Conservation (phyloP, 2,113 vertebrate species). For the Eptesicus fuscus region DNA sequence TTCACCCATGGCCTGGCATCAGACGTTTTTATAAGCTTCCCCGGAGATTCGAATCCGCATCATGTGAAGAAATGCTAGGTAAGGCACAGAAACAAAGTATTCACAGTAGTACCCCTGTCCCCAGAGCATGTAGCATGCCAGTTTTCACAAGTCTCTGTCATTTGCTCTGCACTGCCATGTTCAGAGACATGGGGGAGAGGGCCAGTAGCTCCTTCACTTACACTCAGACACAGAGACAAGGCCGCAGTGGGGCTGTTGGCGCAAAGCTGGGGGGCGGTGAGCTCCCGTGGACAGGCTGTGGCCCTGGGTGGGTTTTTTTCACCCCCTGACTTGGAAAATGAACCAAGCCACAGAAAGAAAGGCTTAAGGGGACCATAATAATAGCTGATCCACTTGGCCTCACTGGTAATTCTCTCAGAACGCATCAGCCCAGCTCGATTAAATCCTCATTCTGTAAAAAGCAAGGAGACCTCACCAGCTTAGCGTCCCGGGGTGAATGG, state of each 20-base stretch:
- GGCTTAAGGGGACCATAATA: not conserved
- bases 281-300: not conserved
- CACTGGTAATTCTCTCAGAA: not conserved
- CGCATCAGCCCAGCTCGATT: not conserved
- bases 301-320: not conserved
- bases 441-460: slow-evolving; percentile 34
- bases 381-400: slow-evolving; percentile 11
- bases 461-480: not conserved
- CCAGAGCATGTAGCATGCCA: not conserved
- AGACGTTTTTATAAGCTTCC: not conserved
- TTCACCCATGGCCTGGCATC: not conserved
- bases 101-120: not conserved
- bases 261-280: not conserved
- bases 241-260: not conserved
- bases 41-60: not conserved
- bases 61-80: not conserved
- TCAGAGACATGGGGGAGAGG: not conserved
- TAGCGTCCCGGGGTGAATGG: not conserved
- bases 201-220: no score
- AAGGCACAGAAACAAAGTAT: not conserved
- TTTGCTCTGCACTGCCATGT: not conserved
- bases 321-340: not conserved
- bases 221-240: not conserved
- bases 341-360: slow-evolving; percentile 33
- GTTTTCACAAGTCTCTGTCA: not conserved